Evolutionary conservation across 2,888 invertebrate species (phyloP).

Genomic region (Thera britannica): DNA sequence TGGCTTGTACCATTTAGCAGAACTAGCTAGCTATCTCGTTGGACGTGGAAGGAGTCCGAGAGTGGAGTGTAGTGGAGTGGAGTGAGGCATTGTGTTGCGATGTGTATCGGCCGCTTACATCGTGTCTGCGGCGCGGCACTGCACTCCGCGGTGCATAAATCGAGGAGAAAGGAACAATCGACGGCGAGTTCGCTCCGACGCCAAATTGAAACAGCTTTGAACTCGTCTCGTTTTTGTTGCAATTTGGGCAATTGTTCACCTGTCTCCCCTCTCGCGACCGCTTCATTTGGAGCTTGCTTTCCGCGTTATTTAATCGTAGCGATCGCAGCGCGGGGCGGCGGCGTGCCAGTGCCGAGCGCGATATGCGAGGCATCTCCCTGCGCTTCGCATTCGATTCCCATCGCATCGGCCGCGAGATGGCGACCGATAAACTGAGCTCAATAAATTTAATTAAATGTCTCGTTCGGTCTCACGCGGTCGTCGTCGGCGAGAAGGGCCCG

Average conservation of each 20-base stretch:
- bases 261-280: conserved; percentile 46
- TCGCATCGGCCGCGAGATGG: conserved; percentile 64
- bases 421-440: conserved; percentile 67
- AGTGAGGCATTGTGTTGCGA: conserved; percentile 11
- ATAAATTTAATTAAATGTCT: conserved; percentile 82
- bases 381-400: conserved; percentile 72
- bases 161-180: conserved; percentile 31
- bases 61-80: background rate
- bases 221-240: conserved; percentile 59
- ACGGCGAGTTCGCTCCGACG: conserved; percentile 34
- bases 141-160: conserved; percentile 15
- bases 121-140: conserved; percentile 16
- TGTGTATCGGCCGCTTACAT: conserved; percentile 9
- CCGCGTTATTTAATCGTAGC: conserved; percentile 47
- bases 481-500: background rate
- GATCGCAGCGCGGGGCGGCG: conserved; percentile 27
- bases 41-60: background rate
- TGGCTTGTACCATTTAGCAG: no score
- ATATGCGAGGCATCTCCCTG: conserved; percentile 21
- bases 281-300: conserved; percentile 55
- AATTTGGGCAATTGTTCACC: conserved; percentile 57
- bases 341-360: conserved; percentile 61
- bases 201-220: conserved; percentile 51
- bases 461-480: conserved; percentile 41
- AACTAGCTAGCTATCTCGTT: background rate